These are phyloP conservation scores for Spisula subtruncata DNA, from an alignment of 2,888 invertebrate species.

Conservation along the genomic window DNA sequence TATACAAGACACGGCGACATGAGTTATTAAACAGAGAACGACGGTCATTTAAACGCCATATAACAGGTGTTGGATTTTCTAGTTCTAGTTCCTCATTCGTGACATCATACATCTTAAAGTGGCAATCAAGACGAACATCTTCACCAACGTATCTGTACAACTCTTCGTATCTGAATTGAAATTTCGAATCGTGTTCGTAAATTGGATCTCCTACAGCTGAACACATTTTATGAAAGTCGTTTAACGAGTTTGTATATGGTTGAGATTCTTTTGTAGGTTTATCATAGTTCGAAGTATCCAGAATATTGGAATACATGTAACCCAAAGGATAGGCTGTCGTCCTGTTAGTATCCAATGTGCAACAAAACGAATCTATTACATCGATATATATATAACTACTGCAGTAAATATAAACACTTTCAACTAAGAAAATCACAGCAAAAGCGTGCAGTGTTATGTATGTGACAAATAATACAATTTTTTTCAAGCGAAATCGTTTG, in stretches of 20 bases:
- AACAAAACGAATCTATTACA: background rate
- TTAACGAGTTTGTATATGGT: background rate
- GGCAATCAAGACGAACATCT: conserved; percentile 31
- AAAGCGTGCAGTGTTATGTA: conserved; percentile 15
- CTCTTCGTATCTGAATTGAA: background rate
- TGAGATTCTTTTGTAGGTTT: background rate
- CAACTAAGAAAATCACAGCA: conserved; percentile 20
- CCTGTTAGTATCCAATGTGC: conserved; percentile 1
- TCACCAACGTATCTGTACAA: conserved; percentile 40
- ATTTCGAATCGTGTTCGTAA: background rate
- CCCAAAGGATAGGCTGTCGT: conserved; percentile 1
- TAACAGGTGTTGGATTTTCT: background rate
- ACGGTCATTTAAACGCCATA: conserved; percentile 26
- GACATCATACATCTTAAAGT: background rate
- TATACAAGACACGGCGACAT: background rate
- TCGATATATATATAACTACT: background rate
- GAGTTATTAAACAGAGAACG: background rate
- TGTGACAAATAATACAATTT: background rate
- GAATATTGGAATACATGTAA: background rate
- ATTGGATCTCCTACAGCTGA: background rate
- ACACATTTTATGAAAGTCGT: background rate
- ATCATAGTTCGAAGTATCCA: conserved; percentile 16
- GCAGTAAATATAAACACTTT: background rate
- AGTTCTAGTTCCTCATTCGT: background rate
- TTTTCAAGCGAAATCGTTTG: background rate